Percentiles rank a stretch among this genome's conserved stretches.
Conservation (phyloP, 1,140 invertebrate genomes). For the Heliothis virescens region DNA sequence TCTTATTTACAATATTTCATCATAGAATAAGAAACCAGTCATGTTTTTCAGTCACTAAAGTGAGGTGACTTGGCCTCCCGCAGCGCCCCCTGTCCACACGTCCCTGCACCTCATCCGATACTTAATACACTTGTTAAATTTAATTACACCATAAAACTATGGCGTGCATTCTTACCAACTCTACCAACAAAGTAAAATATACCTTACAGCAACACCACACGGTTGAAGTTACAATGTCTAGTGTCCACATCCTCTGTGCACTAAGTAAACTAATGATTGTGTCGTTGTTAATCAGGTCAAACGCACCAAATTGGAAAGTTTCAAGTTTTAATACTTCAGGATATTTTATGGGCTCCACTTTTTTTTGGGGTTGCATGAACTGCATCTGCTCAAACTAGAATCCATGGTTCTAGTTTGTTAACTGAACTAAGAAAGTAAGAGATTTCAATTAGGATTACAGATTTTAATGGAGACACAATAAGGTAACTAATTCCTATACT, state of each 20-base stretch:
- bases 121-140: constrained; percentile 59
- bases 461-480: too few relatives aligned
- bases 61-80: too few relatives aligned
- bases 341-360: constrained; percentile 48
- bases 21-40: too few relatives aligned
- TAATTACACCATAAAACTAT: constrained; percentile 62
- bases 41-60: too few relatives aligned
- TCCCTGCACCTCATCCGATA: constrained; percentile 40
- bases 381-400: background rate
- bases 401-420: background rate
- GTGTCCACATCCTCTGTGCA: constrained; percentile 47
- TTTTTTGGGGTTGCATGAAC: constrained; percentile 44
- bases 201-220: background rate
- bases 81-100: background rate
- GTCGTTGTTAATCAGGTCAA: constrained; percentile 55
- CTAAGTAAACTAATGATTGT: constrained; percentile 53
- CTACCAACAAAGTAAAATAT: background rate
- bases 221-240: constrained; percentile 26
- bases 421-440: background rate
- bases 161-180: background rate
- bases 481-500: too few relatives aligned
- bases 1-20: too few relatives aligned
- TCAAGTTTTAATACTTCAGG: constrained; percentile 51
- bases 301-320: constrained; percentile 51
- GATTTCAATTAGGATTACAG: too few relatives aligned